phyloP scores from a whole-genome alignment of 92 coral and sea anemone species.

The Muricea muricata region DNA sequence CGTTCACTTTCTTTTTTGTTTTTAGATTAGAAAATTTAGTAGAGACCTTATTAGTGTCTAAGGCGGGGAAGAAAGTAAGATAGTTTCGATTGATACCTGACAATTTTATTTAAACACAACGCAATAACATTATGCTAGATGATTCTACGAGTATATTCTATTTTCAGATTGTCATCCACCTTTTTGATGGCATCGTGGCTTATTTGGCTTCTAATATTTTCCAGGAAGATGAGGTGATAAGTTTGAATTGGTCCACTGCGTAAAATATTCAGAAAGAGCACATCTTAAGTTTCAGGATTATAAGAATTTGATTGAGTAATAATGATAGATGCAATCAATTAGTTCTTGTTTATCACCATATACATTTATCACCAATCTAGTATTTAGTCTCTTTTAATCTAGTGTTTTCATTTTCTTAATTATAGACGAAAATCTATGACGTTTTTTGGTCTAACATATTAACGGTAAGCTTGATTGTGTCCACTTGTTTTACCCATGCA shows the following conservation, averaged over 20 bases:
- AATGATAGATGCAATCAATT: too few species aligned
- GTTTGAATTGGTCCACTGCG: too few species aligned
- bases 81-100: not conserved
- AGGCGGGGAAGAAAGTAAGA: constrained; percentile 21
- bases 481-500: not conserved
- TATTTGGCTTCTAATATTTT: not conserved
- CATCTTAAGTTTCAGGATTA: too few species aligned
- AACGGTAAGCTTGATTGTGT: not conserved
- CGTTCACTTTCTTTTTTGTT: too few species aligned
- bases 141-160: not conserved
- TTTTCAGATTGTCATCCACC: not conserved
- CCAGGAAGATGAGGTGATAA: not conserved
- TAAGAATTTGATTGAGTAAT: too few species aligned
- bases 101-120: too few species aligned
- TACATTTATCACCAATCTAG: too few species aligned
- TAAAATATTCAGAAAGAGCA: too few species aligned
- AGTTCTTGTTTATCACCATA: too few species aligned
- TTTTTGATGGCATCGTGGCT: constrained; percentile 11
- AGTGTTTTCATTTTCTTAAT: not conserved
- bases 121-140: too few species aligned
- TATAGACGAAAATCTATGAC: not conserved
- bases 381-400: too few species aligned
- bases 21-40: not conserved
- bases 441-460: constrained; percentile 3
- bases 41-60: not conserved